These are phyloP conservation scores for Festucalex cinctus DNA, from an alignment of 2,113 vertebrate species.

Conservation along the genomic window DNA sequence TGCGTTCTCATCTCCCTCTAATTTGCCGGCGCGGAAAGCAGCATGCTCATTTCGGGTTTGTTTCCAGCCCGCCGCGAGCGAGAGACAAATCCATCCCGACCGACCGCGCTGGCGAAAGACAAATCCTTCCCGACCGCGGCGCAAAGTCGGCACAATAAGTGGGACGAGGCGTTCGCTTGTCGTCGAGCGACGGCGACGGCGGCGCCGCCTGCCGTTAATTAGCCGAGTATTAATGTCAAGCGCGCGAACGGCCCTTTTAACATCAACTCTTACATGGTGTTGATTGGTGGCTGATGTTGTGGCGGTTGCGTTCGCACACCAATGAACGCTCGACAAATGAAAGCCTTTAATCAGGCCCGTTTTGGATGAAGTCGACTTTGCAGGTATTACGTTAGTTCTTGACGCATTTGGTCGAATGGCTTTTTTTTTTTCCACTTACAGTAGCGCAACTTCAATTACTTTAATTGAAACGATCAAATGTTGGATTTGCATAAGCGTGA, in stretches of 20 bases:
- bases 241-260: neutral
- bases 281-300: conserved; percentile 6
- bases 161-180: conserved; percentile 32
- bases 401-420: conserved; percentile 14
- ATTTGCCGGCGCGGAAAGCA: conserved; percentile 58
- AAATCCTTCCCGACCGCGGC: conserved; percentile 55
- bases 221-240: conserved; percentile 13
- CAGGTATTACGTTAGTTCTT: conserved; percentile 25
- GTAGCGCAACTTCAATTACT: neutral
- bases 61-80: conserved; percentile 49
- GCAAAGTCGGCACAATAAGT: conserved; percentile 50
- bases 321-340: conserved; percentile 19
- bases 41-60: conserved; percentile 55
- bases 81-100: conserved; percentile 54
- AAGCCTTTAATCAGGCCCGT: conserved; percentile 27
- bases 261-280: conserved; percentile 28
- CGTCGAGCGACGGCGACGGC: conserved; percentile 17
- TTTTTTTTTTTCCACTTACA: neutral
- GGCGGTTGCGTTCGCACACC: neutral
- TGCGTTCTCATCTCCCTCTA: conserved; percentile 46
- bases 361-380: conserved; percentile 7
- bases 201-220: conserved; percentile 11
- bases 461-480: conserved; percentile 7
- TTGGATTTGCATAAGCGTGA: conserved; percentile 1
- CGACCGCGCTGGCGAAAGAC: conserved; percentile 51